Conservation (phyloP, 1,140 invertebrate species). For the Grapholita molesta region DNA sequence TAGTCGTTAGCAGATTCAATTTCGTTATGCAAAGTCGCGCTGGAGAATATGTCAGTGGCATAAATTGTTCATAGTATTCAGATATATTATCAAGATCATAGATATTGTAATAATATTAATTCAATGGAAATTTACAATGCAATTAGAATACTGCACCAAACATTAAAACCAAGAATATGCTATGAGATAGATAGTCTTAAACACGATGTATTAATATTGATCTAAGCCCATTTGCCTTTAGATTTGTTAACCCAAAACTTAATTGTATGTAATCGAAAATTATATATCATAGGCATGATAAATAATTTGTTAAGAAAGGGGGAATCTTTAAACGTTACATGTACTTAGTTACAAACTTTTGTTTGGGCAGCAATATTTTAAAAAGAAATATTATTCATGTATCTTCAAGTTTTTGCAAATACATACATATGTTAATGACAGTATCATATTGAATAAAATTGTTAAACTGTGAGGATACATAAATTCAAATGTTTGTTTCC, state of each 20-base stretch:
- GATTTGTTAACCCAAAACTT: conserved; percentile 52
- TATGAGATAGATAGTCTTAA: conserved; percentile 59
- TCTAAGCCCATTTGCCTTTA: conserved; percentile 70
- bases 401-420: conserved; percentile 35
- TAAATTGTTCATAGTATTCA: conserved; percentile 3
- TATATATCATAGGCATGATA: conserved; percentile 34
- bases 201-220: conserved; percentile 53
- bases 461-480: background rate
- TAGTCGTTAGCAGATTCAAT: background rate
- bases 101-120: conserved; percentile 33
- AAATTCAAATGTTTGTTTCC: background rate
- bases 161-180: conserved; percentile 71
- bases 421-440: background rate
- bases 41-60: background rate
- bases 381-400: conserved; percentile 28
- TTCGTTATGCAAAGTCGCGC: background rate
- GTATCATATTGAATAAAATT: background rate
- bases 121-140: conserved; percentile 75
- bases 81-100: conserved; percentile 7
- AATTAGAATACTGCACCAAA: conserved; percentile 76
- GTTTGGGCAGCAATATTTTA: conserved; percentile 64
- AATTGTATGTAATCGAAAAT: conserved; percentile 41
- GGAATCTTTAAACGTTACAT: conserved; percentile 26
- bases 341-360: conserved; percentile 38
- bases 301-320: conserved; percentile 25